Conservation (phyloP, 1,140 invertebrate species). For the Caenorhabditis briggsae region DNA sequence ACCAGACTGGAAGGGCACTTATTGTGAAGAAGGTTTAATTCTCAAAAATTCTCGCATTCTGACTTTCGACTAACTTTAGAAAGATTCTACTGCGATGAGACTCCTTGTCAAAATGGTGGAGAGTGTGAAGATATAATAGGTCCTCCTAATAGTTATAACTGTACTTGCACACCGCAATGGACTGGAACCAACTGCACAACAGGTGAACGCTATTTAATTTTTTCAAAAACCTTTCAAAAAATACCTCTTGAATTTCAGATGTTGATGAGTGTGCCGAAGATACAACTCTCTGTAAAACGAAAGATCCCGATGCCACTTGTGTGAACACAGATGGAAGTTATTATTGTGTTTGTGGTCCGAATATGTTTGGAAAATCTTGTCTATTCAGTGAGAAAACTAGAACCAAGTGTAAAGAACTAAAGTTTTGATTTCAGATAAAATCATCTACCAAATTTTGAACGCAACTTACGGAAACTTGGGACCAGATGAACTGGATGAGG, state of each 20-base stretch:
- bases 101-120: constrained; percentile 33
- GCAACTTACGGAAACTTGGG: constrained; percentile 46
- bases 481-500: constrained; percentile 23
- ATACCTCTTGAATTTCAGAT: constrained; percentile 12
- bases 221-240: too few species aligned
- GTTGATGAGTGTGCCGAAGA: constrained; percentile 35
- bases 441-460: constrained; percentile 40
- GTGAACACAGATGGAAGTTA: constrained; percentile 50
- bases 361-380: constrained; percentile 46
- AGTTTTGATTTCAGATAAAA: constrained; percentile 1
- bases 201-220: background rate
- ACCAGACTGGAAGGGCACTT: background rate
- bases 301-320: constrained; percentile 32
- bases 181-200: constrained; percentile 22
- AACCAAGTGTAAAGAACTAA: too few species aligned
- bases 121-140: constrained; percentile 45
- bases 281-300: constrained; percentile 29
- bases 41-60: too few species aligned
- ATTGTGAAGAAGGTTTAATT: constrained; percentile 15
- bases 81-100: constrained; percentile 27
- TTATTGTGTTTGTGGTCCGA: constrained; percentile 37
- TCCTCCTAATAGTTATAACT: constrained; percentile 41
- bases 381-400: background rate
- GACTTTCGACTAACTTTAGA: background rate
- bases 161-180: constrained; percentile 37